Percentiles rank a stretch among this genome's conserved stretches.
These are phyloP conservation scores for Scotopteryx bipunctaria DNA, from an alignment of 2,888 invertebrate species.

Conservation along the genomic window DNA sequence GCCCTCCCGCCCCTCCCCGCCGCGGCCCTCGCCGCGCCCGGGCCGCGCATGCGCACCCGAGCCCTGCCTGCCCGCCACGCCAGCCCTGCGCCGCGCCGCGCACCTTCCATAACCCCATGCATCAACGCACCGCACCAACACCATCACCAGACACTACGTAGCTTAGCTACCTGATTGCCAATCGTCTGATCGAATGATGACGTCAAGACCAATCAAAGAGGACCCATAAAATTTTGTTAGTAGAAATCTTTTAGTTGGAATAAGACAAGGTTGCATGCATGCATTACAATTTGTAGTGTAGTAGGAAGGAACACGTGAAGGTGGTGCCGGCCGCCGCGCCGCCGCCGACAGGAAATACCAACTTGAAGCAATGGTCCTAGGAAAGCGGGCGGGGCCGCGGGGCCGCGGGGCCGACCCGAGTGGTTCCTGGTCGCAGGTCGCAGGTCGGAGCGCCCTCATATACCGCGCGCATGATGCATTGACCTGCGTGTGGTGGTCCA, in stretches of 20 bases:
- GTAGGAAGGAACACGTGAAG: not conserved
- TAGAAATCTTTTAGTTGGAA: too few species aligned
- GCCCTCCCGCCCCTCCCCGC: constrained; percentile 45
- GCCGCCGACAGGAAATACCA: not conserved
- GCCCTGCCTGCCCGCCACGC: constrained; percentile 24
- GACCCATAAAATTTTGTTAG: constrained; percentile 1
- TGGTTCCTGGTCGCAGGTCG: not conserved
- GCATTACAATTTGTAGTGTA: constrained; percentile 3
- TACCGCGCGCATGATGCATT: not conserved
- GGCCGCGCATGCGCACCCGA: constrained; percentile 34
- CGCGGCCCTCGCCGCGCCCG: constrained; percentile 35
- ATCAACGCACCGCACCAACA: constrained; percentile 7
- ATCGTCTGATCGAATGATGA: too few species aligned
- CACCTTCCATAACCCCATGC: constrained; percentile 10
- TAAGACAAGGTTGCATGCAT: too few species aligned
- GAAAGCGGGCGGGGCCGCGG: not conserved
- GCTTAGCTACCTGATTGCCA: too few species aligned
- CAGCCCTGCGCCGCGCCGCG: constrained; percentile 28
- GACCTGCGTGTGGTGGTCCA: not conserved
- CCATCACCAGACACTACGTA: too few species aligned
- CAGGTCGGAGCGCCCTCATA: not conserved
- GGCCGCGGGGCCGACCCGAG: not conserved
- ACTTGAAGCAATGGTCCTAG: not conserved
- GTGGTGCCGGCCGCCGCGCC: too few species aligned
- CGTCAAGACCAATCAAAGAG: too few species aligned